phyloP scores from a whole-genome alignment of 2,888 invertebrate species.

The Ophonus ardosiacus region DNA sequence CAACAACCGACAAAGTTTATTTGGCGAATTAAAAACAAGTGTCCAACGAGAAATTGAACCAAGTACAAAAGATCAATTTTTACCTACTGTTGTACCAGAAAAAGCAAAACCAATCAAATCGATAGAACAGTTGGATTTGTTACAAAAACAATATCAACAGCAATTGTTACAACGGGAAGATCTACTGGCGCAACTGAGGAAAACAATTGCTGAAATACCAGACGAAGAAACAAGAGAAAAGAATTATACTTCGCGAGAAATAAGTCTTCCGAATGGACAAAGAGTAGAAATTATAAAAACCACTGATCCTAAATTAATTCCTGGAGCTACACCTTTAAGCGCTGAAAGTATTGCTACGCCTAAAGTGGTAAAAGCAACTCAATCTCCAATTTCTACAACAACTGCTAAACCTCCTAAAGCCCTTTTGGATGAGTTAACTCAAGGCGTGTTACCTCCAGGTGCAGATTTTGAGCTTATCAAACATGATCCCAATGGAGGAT shows the following conservation, averaged over 20 bases:
- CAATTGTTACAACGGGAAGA: conserved; percentile 84
- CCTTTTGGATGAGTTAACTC: conserved; percentile 87
- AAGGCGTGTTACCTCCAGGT: conserved; percentile 87
- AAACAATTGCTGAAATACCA: conserved; percentile 84
- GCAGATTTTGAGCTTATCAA: conserved; percentile 90
- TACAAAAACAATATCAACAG: conserved; percentile 74
- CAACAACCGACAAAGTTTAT: conserved; percentile 67
- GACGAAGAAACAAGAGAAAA: conserved; percentile 80
- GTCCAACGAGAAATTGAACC: conserved; percentile 79
- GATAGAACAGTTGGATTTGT: conserved; percentile 72
- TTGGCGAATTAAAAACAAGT: conserved; percentile 74
- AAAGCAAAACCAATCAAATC: conserved; percentile 57
- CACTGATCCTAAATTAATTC: conserved; percentile 81
- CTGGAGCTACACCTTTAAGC: conserved; percentile 79
- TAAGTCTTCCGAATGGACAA: conserved; percentile 86
- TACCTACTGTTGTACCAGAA: conserved; percentile 56
- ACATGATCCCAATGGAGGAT: conserved; percentile 84
- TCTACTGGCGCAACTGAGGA: conserved; percentile 85
- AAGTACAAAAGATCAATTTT: conserved; percentile 68
- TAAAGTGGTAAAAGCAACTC: conserved; percentile 72
- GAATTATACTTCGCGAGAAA: conserved; percentile 85
- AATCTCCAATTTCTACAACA: conserved; percentile 32
- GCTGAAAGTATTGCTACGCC: conserved; percentile 72
- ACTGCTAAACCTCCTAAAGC: conserved; percentile 82
- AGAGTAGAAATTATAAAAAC: conserved; percentile 86